Evolutionary conservation across 2,113 vertebrate species (phyloP), one percentile per base, ranked within the genome.

Genomic region (Patagioenas fasciata): DNA sequence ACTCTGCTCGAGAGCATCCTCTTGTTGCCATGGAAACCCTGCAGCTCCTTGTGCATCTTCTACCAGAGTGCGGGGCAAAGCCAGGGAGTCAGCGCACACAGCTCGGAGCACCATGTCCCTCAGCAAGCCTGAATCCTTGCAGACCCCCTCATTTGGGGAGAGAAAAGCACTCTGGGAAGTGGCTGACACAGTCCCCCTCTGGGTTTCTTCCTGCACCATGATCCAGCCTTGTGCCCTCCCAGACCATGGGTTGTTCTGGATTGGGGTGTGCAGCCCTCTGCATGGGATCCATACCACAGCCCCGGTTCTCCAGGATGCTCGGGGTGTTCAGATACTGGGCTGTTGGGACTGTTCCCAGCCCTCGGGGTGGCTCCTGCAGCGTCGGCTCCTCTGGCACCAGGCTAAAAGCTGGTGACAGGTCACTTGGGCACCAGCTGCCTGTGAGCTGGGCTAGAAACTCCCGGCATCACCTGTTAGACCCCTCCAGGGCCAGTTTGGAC

Each of bases 61-160:
- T 47, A 70, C 66, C 0, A 0, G 40, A 10, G 38, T 0, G 28
- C 38, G 23, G 61, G 66, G 58, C 21, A 13, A 14, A 73, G 64
- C 25, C 2, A 0, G 38, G 31, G 24, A 62, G 40, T 9, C 29
- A 0, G 57, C 4, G 36, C 44, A 3, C 1, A 0, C 13, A 23
- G 42, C 54, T 66, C 4, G 0, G 9, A 36, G 34, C 2, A 0
- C 2, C 1, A 7, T 31, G 14, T 14, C 6, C 62, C n/a, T 70
- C 48, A 14, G 66, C 58, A 44, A 32, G 15, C 31, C 13, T 2
- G 0, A 10, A 32, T 10, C 61, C 57, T 60, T 14, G 47, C 56
- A 74, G 51, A 53, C 3, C 13, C 12, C 75, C 24, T 60, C 23
- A 7, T 65, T 87, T 50, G 7, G 69, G 58, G 62, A 51, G 47